A percentile compares a stretch with the other conserved stretches of the same genome.
These are phyloP conservation scores for Suillia variegata DNA, from an alignment of 2,888 invertebrate species.

Conservation along the genomic window DNA sequence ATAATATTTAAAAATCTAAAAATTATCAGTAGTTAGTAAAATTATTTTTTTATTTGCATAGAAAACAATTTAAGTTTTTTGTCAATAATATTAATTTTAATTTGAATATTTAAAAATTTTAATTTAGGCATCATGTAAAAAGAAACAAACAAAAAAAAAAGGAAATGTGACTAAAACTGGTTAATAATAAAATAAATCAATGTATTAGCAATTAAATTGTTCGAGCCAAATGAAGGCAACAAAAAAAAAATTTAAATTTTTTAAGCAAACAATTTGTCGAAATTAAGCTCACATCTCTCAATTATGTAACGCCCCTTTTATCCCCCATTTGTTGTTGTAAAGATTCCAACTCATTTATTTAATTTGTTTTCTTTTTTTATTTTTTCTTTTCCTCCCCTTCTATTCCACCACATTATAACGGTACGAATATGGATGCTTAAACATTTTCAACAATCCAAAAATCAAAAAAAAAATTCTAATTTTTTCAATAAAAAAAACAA, in stretches of 20 bases:
- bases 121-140: not conserved
- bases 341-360: constrained; percentile 11
- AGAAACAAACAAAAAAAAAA: not conserved
- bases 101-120: not conserved
- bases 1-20: not conserved
- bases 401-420: constrained; percentile 14
- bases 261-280: not conserved
- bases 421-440: constrained; percentile 21
- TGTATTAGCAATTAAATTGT: too few relatives aligned
- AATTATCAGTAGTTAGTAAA: not conserved
- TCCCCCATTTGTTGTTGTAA: not conserved
- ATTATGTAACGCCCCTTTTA: not conserved
- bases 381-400: constrained; percentile 15
- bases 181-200: too few relatives aligned
- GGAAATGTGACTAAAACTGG: constrained; percentile 16
- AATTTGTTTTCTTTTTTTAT: constrained; percentile 22
- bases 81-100: not conserved
- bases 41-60: not conserved
- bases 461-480: constrained; percentile 24
- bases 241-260: not conserved
- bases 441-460: constrained; percentile 28
- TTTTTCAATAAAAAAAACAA: constrained; percentile 20
- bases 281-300: not conserved
- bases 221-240: not conserved
- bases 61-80: not conserved